Base-by-base conservation (phyloP, 1,140 invertebrate species). In the Temnothorax curvispinosus region DNA sequence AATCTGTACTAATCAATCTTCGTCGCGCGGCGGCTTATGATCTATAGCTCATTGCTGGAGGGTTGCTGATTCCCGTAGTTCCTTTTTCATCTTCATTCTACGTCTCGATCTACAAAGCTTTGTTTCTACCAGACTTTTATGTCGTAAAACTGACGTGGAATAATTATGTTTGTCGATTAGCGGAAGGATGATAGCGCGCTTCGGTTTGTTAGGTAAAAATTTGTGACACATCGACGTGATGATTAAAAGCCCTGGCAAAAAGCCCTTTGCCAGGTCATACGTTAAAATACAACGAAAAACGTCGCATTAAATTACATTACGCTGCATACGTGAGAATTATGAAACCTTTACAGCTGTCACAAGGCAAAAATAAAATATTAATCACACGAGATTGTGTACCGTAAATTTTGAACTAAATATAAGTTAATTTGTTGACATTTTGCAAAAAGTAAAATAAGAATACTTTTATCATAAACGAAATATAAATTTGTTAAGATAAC, bases 1-100 rank as follows among this genome's bases (percentile, higher is more conserved):
- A 85, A 85, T 85, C 35, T 38, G 74, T 21, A 21, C 62, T 78
- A 85, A 85, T 85, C 82, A 78, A 85, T 85, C 82, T 78, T 85
- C 74, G 82, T 85, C 74, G 58, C 35, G 13, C 35, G 32, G n/a
- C 62, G 35, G n/a, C 47, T 85, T 65, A 65, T 67, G 60, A 85
- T 65, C 47, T 77, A 65, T 47, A 47, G 82, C 82, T 41, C 35
- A 64, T 65, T 64, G 82, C 74, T 56, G 60, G 54, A 62, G 71
- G 60, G 21, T 18, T 75, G 44, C 80, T n/a, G 74, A 65, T 32
- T 77, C 69, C 21, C 27, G 9, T 27, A 47, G 80, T 32, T 75
- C 32, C 27, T 85, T 67, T 54, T 67, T 52, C 18, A 9, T n/a
- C 3, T 7, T 77, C 15, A 18, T 21, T 60, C 54, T 52, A 6